Conservation (phyloP, 2,113 vertebrate species). For the Nycticryphes semicollaris region DNA sequence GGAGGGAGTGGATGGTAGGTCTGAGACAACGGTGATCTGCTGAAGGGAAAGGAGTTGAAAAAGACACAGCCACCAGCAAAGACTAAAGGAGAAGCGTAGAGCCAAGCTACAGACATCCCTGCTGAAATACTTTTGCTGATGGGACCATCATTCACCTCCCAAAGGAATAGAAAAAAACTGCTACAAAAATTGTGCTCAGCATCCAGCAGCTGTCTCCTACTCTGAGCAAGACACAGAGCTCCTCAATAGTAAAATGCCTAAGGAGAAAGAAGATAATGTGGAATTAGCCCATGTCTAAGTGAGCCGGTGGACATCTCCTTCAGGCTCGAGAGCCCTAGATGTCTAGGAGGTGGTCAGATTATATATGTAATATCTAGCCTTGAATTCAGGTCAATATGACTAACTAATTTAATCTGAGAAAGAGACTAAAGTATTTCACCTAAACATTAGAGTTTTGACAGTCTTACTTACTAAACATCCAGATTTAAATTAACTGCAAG, state of each 20-base stretch:
- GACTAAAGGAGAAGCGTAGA: not conserved
- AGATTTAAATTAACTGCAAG: not conserved
- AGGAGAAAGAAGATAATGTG: not conserved
- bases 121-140: not conserved
- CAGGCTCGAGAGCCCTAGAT: not conserved
- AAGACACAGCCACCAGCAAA: not conserved
- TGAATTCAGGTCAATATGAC: not conserved
- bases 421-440: not conserved
- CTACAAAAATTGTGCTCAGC: not conserved
- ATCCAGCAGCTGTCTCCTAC: not conserved
- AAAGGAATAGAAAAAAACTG: not conserved
- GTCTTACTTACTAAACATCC: not conserved
- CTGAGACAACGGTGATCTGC: not conserved
- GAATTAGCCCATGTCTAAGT: not conserved
- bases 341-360: not conserved
- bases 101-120: not conserved
- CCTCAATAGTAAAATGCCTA: not conserved
- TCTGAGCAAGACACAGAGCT: not conserved
- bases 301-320: accelerated
- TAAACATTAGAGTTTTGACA: not conserved
- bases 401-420: not conserved
- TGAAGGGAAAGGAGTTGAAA: not conserved
- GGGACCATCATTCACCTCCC: not conserved
- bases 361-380: accelerated
- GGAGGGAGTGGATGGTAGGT: not conserved